Evolutionary conservation across 1,140 invertebrate species (phyloP).

Genomic region (Hypothenemus hampei): DNA sequence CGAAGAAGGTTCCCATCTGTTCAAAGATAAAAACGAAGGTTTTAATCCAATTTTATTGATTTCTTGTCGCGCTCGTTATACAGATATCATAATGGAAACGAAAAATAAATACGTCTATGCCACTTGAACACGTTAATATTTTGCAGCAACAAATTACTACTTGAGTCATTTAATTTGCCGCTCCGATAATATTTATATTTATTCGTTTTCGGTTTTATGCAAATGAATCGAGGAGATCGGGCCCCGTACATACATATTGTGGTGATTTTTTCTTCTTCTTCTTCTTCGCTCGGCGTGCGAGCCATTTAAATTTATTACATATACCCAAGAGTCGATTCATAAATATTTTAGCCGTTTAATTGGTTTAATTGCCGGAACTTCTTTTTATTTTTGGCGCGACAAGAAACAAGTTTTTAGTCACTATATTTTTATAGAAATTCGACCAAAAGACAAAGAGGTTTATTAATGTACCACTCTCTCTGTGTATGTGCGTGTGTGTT

Average conservation of each 20-base stretch:
- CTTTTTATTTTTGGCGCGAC: slow-evolving; percentile 7
- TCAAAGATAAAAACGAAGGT: background rate
- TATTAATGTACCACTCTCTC: no score
- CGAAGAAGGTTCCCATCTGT: background rate
- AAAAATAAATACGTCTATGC: slow-evolving; percentile 22
- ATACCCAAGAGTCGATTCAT: slow-evolving; percentile 13
- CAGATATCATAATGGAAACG: slow-evolving; percentile 21
- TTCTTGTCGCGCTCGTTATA: slow-evolving; percentile 9
- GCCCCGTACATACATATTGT: slow-evolving; percentile 8
- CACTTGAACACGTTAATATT: slow-evolving; percentile 21
- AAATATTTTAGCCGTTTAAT: slow-evolving; percentile 16
- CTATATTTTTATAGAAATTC: no score
- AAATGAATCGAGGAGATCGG: slow-evolving; percentile 15
- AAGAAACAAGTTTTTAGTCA: slow-evolving; percentile 6
- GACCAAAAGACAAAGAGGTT: no score
- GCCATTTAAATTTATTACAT: slow-evolving; percentile 15
- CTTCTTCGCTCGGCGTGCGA: background rate
- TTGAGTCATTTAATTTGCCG: slow-evolving; percentile 20
- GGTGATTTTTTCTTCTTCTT: slow-evolving; percentile 7
- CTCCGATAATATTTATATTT: slow-evolving; percentile 25
- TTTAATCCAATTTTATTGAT: slow-evolving; percentile 24
- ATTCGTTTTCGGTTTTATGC: slow-evolving; percentile 22
- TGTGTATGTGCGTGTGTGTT: no score
- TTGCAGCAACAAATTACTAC: slow-evolving; percentile 24
- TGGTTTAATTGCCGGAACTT: slow-evolving; percentile 13